These are phyloP conservation scores for Lithophane semibrunnea DNA, from an alignment of 2,888 invertebrate species.

Conservation along the genomic window DNA sequence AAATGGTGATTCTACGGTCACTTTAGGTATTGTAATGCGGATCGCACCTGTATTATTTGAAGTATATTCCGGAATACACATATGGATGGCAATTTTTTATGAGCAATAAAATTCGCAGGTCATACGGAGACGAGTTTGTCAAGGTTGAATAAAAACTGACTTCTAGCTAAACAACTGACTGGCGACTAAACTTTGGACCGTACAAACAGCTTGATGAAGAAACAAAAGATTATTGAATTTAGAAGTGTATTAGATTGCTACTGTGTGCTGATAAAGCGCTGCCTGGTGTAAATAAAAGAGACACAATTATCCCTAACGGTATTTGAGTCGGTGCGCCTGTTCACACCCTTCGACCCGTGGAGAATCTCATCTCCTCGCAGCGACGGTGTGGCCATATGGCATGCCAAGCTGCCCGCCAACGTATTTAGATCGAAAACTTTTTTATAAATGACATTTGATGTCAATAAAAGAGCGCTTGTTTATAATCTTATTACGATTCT, in stretches of 20 bases:
- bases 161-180: constrained; percentile 54
- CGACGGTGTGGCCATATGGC: constrained; percentile 68
- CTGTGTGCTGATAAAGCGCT: constrained; percentile 72
- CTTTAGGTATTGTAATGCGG: constrained; percentile 36
- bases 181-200: constrained; percentile 54
- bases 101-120: constrained; percentile 52
- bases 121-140: constrained; percentile 60
- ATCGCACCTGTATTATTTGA: constrained; percentile 32
- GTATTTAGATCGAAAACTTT: constrained; percentile 4
- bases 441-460: not conserved
- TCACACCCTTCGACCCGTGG: constrained; percentile 80
- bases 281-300: constrained; percentile 83
- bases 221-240: constrained; percentile 64
- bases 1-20: constrained; percentile 55
- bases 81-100: constrained; percentile 43
- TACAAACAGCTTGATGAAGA: constrained; percentile 38
- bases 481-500: not conserved
- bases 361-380: constrained; percentile 75
- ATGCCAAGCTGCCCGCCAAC: constrained; percentile 17
- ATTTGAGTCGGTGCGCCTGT: constrained; percentile 80
- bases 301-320: constrained; percentile 84
- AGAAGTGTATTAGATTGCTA: constrained; percentile 68
- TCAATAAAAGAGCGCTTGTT: not conserved
- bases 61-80: constrained; percentile 47
- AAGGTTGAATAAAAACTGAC: constrained; percentile 64